Percentiles rank a stretch among this genome's conserved stretches.
These are phyloP conservation scores for Yponomeuta sedellus DNA, from an alignment of 2,888 invertebrate genomes.

Conservation along the genomic window DNA sequence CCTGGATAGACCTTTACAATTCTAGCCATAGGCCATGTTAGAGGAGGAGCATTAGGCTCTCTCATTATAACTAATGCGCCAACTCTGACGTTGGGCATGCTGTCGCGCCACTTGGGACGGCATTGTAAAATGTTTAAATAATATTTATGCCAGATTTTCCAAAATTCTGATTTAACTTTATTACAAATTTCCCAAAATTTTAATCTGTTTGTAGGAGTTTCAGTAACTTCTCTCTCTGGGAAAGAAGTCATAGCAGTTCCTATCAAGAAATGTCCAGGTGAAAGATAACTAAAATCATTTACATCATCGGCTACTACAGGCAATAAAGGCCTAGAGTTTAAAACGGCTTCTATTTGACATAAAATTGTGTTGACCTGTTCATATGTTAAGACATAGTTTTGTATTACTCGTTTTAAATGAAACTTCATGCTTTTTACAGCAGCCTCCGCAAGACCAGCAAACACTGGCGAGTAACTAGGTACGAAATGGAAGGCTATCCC, in stretches of 20 bases:
- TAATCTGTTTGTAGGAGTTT: slow-evolving; percentile 12
- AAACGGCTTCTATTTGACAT: no score
- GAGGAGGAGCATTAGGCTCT: slow-evolving; percentile 14
- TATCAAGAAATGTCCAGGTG: slow-evolving; percentile 36
- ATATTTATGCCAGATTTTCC: slow-evolving; percentile 18
- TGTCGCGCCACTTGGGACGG: slow-evolving; percentile 19
- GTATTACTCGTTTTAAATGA: slow-evolving; percentile 25
- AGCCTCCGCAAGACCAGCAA: slow-evolving; percentile 33
- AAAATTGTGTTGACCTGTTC: slow-evolving; percentile 28
- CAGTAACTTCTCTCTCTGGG: slow-evolving; percentile 21
- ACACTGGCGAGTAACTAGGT: slow-evolving; percentile 29
- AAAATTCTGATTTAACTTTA: slow-evolving; percentile 19
- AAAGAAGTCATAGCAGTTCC: slow-evolving; percentile 24
- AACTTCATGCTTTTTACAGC: no score
- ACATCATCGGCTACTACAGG: slow-evolving; percentile 26
- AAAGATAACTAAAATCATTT: slow-evolving; percentile 25
- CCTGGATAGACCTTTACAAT: no score
- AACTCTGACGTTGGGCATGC: slow-evolving; percentile 14
- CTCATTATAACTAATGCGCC: slow-evolving; percentile 17
- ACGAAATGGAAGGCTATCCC: slow-evolving; percentile 29
- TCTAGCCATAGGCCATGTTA: slow-evolving; percentile 16
- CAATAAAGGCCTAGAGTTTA: slow-evolving; percentile 26
- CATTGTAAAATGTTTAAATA: slow-evolving; percentile 18
- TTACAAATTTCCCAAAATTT: no score
- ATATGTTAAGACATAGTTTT: slow-evolving; percentile 22